phyloP scores from a whole-genome alignment of 64 coral and sea anemone genomes.

The Dendrophyllia cribrosa region DNA sequence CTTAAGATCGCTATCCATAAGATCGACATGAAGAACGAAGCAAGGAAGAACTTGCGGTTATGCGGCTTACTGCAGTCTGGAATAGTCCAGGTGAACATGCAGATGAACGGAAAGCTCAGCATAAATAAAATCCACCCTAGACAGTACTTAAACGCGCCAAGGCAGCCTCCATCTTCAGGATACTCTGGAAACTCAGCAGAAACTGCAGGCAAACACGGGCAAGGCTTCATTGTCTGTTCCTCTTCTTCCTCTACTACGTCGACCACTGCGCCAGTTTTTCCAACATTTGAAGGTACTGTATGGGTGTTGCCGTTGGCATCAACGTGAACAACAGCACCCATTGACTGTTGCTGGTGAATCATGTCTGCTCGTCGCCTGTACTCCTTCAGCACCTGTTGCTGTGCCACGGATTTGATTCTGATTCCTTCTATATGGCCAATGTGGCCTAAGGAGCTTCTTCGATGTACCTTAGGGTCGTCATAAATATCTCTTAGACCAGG shows the following conservation, averaged over 20 bases:
- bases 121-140: constrained; percentile 91
- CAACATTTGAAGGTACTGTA: constrained; percentile 2
- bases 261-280: neutral
- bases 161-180: constrained; percentile 57
- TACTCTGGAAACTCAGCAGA: constrained; percentile 76
- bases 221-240: constrained; percentile 60
- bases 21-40: constrained; percentile 95
- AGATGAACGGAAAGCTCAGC: constrained; percentile 93
- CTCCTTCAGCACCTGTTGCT: constrained; percentile 82
- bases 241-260: constrained; percentile 31
- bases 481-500: constrained; percentile 80
- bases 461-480: constrained; percentile 85
- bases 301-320: constrained; percentile 68
- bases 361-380: constrained; percentile 77
- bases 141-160: constrained; percentile 43
- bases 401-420: constrained; percentile 94
- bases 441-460: constrained; percentile 38
- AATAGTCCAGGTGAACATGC: constrained; percentile 96
- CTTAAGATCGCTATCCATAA: constrained; percentile 98
- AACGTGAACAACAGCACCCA: constrained; percentile 51
- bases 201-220: constrained; percentile 79
- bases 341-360: constrained; percentile 11
- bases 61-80: constrained; percentile 93
- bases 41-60: constrained; percentile 93
- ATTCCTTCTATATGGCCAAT: constrained; percentile 60